Evolutionary conservation across 2,797 vertebrate species (phyloP), one percentile per base, ranked within the genome.

Genomic region (Sebastes itinus): DNA sequence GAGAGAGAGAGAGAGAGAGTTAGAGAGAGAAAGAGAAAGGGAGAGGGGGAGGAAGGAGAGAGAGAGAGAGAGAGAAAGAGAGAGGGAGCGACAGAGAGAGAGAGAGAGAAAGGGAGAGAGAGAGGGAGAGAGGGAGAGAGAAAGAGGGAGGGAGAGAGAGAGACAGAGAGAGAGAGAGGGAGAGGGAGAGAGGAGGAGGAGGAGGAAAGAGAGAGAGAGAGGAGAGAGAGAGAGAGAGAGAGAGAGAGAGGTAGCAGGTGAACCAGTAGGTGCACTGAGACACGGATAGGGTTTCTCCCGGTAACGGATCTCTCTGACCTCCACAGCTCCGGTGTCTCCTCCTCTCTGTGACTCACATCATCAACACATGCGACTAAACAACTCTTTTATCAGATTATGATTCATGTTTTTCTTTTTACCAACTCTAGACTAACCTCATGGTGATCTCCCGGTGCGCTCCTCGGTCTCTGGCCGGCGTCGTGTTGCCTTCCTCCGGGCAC

Each of bases 271-370:
- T 55, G 68, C 83, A 35, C 70, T 28, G 83, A 33, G 13, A 46
- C 63, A 55, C 59, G 93, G 93, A 94, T 96, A 87, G 90, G 87
- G 93, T 96, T 95, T 95, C 95, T 74, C 85, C 77, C 56, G 42
- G 93, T 89, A 89, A 94, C 78, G 63, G 94, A 94, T 94, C 92
- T 63, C 85, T 88, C 32, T 91, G 89, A 90, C 89, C 89, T 69
- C 79, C 86, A 54, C 92, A 80, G 92, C 89, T 95, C 94, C 73
- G 64, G 91, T 95, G 94, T 94, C 93, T 81, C 75, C 55, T 76
- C 69, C 69, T 38, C 69, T 38, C 71, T 71, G 72, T 81, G 65
- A 70, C 80, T 80, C 66, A 25, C 69, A 14, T 20, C 32, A 20
- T 59, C 69, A 16, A 54, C 6, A 68, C 52, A 73, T 20, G 74